phyloP scores from a whole-genome alignment of 1,140 invertebrate genomes.

The Penaeus vannamei region DNA sequence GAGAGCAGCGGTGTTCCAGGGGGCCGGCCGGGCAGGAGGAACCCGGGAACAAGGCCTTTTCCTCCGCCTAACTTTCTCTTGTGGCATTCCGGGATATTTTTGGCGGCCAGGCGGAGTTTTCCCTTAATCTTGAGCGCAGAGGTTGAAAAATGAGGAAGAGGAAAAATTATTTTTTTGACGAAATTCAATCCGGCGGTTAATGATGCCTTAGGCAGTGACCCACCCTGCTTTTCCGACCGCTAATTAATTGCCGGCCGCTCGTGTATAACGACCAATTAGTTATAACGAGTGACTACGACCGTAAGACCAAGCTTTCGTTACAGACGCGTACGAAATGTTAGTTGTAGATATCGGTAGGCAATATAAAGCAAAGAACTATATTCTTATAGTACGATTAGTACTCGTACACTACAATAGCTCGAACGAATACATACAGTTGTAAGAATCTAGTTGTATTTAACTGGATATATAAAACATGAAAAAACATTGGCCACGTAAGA shows the following conservation, averaged over 20 bases:
- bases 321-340: no score
- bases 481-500: no score
- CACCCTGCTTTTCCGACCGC: slow-evolving; percentile 33
- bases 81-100: slow-evolving; percentile 13
- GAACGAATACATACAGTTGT: no score
- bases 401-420: no score
- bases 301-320: no score
- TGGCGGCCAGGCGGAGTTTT: slow-evolving; percentile 37
- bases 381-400: no score
- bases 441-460: no score
- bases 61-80: not conserved
- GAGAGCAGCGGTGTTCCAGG: no score
- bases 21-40: no score
- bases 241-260: slow-evolving; percentile 49
- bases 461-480: no score
- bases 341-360: no score
- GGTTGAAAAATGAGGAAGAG: slow-evolving; percentile 59
- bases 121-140: slow-evolving; percentile 60
- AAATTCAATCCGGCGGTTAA: slow-evolving; percentile 62
- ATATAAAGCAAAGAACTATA: no score
- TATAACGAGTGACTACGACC: slow-evolving; percentile 40
- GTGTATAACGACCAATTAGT: slow-evolving; percentile 59
- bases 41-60: not conserved
- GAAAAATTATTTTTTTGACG: slow-evolving; percentile 60
- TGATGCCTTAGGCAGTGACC: slow-evolving; percentile 44